Evolutionary conservation across 2,113 vertebrate species (phyloP), one percentile per base, ranked within the genome.

Genomic region (Petaurus breviceps): DNA sequence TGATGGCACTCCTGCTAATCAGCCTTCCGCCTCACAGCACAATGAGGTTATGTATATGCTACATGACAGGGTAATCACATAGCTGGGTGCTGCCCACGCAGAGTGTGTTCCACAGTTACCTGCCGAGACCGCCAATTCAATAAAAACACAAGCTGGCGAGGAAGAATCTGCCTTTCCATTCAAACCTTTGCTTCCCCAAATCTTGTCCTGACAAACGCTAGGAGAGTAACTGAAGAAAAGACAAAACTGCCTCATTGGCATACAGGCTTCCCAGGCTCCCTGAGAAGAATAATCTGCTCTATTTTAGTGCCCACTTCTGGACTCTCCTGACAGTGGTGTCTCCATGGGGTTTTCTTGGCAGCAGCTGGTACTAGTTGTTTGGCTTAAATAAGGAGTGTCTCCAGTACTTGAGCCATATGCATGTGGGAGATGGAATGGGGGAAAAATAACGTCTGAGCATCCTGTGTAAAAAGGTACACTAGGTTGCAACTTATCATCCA

Each of bases 151-250:
- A 84, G 19, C 25, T n/a, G 28, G 51, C 37, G 54, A 96, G 51
- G 37, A 49, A 61, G 28, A 93, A 11, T 10, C 47, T 93, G 96
- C 3, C 89, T 96, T 94, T 50, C 53, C 24, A 96, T 91, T 96
- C 54, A 52, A 31, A 84, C 55, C 57, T 68, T 54, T 77, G 57
- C 77, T 96, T 94, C 96, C 91, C 89, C 77, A 84, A 22, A 89
- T 91, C 92, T 92, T 93, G 77, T 94, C 93, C 54, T 93, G 95
- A 94, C 89, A 96, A 92, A 51, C 89, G 50, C 8, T 43, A 94
- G 90, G 51, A 77, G 46, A 93, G 94, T 96, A 95, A 92, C 96
- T 90, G 52, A 89, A 92, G 97, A 94, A 94, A 84, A 92, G 97
- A 95, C 95, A 97, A 95, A 97, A 91, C 52, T 22, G 46, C 22